These are phyloP conservation scores for Lepidothrix coronata DNA, from an alignment of 2,113 vertebrate genomes.

Conservation along the genomic window DNA sequence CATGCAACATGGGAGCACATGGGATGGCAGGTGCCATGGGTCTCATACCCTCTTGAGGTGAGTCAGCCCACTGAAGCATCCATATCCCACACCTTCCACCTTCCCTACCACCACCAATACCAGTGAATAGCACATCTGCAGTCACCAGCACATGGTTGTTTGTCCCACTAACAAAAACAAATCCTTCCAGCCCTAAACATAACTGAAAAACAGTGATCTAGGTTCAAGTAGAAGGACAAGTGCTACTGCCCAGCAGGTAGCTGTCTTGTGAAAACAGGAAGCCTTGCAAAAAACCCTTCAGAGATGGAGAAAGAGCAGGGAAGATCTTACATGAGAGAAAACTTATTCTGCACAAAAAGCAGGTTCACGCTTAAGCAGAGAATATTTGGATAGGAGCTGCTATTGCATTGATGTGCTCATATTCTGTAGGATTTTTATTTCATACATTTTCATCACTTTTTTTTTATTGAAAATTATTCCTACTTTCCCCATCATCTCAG, in stretches of 20 bases:
- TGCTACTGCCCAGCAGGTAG: neutral
- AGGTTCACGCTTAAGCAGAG: neutral
- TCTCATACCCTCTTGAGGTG: neutral
- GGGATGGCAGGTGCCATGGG: neutral
- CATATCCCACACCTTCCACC: rapidly evolving
- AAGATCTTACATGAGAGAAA: neutral
- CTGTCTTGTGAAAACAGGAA: neutral
- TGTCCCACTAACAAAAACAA: neutral
- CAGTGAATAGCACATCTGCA: neutral
- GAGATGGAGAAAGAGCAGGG: neutral
- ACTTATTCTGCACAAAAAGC: neutral
- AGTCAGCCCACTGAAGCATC: neutral
- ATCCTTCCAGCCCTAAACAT: neutral
- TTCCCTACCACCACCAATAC: neutral
- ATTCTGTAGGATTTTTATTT: neutral
- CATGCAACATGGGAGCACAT: rapidly evolving
- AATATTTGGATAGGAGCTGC: neutral
- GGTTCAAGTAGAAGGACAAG: neutral
- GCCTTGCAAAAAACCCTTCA: neutral
- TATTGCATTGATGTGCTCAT: neutral
- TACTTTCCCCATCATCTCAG: neutral
- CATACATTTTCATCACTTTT: neutral
- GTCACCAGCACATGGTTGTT: neutral
- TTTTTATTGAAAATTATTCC: neutral
- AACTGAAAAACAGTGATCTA: neutral